phyloP scores from a whole-genome alignment of 2,797 vertebrate species.

The Melanotaenia maccullochi region DNA sequence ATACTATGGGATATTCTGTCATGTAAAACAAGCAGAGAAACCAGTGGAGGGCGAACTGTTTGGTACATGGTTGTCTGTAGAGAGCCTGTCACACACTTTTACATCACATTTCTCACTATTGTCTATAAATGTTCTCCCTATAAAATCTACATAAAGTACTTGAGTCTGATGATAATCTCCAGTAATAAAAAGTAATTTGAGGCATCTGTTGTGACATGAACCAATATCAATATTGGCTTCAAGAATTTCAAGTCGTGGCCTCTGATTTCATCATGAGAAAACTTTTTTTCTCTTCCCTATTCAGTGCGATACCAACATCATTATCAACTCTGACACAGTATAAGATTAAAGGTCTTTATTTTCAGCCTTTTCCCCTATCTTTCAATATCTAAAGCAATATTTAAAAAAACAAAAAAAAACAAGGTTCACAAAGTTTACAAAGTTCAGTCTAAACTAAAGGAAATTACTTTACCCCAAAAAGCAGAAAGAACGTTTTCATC shows the following conservation, averaged over 20 bases:
- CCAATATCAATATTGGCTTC: background rate
- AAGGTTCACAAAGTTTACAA: background rate
- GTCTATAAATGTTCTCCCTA: too few species aligned
- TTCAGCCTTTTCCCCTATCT: background rate
- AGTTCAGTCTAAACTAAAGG: background rate
- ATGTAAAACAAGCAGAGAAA: background rate
- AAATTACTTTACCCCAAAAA: background rate
- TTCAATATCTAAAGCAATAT: background rate
- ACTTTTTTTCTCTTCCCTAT: background rate
- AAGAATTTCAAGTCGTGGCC: background rate
- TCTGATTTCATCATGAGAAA: background rate
- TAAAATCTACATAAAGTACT: background rate
- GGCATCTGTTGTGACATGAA: background rate
- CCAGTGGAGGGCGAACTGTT: too few species aligned
- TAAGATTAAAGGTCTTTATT: background rate
- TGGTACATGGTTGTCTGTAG: too few species aligned
- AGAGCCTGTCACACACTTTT: background rate
- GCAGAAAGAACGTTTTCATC: background rate
- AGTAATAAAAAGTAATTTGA: background rate
- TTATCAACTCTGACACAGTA: background rate
- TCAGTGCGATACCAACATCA: background rate
- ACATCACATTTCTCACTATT: too few species aligned
- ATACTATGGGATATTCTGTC: background rate
- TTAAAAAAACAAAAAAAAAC: background rate
- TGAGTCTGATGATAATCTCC: background rate